phyloP scores from a whole-genome alignment of 2,797 vertebrate species.

The Amazona finschi region DNA sequence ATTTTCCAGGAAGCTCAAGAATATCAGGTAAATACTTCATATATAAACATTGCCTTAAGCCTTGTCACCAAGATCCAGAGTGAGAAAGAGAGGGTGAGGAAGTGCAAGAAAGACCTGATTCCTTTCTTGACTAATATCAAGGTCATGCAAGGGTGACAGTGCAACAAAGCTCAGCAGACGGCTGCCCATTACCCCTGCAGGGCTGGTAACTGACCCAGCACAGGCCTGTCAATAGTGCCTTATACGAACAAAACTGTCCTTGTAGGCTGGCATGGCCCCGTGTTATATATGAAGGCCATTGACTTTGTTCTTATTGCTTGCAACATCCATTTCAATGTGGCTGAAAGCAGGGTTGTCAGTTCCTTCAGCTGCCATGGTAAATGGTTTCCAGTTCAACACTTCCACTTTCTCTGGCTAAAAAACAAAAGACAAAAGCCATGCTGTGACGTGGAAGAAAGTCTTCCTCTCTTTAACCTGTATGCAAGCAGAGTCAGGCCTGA shows the following conservation, averaged over 20 bases:
- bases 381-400: constrained; percentile 67
- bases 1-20: constrained; percentile 13
- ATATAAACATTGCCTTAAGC: background rate
- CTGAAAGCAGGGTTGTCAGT: constrained; percentile 83
- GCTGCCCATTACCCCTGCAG: background rate
- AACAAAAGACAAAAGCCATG: constrained; percentile 10
- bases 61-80: background rate
- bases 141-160: background rate
- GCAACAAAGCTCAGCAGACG: background rate
- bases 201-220: background rate
- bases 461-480: background rate
- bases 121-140: constrained; percentile 1
- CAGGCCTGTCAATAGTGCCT: background rate
- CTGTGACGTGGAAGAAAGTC: background rate
- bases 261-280: background rate
- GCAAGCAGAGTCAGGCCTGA: background rate
- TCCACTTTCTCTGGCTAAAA: constrained; percentile 66
- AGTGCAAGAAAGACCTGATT: constrained; percentile 17
- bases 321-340: constrained; percentile 79
- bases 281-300: constrained; percentile 57
- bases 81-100: background rate
- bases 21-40: constrained; percentile 4
- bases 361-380: constrained; percentile 66
- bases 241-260: background rate
- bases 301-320: constrained; percentile 54